phyloP scores from a whole-genome alignment of 2,888 invertebrate genomes.

The Cartodere bifasciata region DNA sequence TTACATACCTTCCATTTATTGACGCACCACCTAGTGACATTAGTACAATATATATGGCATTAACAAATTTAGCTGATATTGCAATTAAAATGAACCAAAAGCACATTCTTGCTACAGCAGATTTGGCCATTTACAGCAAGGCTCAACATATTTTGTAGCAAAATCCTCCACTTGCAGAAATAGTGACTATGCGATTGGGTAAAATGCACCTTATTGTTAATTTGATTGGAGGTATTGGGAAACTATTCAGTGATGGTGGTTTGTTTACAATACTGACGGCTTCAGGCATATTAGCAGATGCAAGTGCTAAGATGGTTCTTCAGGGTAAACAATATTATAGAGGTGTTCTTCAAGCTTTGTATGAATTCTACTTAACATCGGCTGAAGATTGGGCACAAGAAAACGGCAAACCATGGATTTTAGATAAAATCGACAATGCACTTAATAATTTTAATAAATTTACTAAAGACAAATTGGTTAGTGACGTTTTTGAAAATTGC shows the following conservation, averaged over 20 bases:
- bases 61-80: constrained; percentile 10
- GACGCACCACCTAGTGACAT: constrained; percentile 12
- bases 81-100: constrained; percentile 10
- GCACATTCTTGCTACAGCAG: constrained; percentile 7
- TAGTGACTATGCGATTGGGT: constrained; percentile 13
- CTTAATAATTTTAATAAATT: no score
- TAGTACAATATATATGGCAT: constrained; percentile 13
- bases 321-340: constrained; percentile 11
- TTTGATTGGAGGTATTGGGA: constrained; percentile 14
- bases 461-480: no score
- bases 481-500: no score
- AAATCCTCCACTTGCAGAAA: constrained; percentile 9
- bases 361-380: no score
- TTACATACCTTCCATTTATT: constrained; percentile 13
- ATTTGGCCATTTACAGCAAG: constrained; percentile 9
- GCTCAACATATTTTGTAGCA: constrained; percentile 9
- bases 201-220: constrained; percentile 14
- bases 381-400: no score
- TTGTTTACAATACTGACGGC: no score
- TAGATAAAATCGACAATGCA: no score
- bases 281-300: constrained; percentile 5
- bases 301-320: constrained; percentile 8
- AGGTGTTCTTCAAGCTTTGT: no score
- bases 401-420: no score
- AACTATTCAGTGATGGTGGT: constrained; percentile 15